Percentiles rank a stretch among this genome's conserved stretches.
Evolutionary conservation across 1,140 invertebrate genomes (phyloP).

Genomic region (Eueides isabella): DNA sequence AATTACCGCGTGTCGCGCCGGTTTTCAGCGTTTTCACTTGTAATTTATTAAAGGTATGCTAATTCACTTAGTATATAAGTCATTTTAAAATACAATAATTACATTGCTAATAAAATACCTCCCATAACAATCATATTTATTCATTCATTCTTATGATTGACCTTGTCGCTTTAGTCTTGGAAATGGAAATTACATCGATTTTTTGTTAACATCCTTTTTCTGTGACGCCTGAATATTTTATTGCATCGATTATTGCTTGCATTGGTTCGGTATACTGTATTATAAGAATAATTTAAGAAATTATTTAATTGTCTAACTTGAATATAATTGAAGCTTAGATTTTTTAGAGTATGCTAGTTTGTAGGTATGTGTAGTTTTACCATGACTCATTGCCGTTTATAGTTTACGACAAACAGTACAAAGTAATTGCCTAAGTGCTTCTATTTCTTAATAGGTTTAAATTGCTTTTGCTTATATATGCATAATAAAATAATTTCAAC

Average conservation of each 20-base stretch:
- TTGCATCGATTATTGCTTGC: slow-evolving; percentile 1
- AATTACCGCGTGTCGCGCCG: slow-evolving; percentile 24
- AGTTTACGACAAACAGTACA: neutral
- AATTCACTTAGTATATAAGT: neutral
- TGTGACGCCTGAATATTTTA: neutral
- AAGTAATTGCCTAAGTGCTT: slow-evolving; percentile 10
- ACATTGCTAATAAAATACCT: neutral
- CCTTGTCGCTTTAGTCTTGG: slow-evolving; percentile 18
- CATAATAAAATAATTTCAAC: neutral
- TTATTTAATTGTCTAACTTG: neutral
- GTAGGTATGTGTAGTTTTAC: neutral
- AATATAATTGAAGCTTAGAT: neutral
- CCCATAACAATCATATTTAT: neutral
- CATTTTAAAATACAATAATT: neutral
- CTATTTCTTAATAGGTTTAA: slow-evolving; percentile 1
- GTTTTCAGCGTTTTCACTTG: slow-evolving; percentile 17
- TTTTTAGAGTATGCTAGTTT: neutral
- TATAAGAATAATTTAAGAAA: neutral
- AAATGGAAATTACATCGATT: slow-evolving; percentile 25
- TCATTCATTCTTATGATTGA: neutral
- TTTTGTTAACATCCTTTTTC: slow-evolving; percentile 18
- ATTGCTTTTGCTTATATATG: neutral
- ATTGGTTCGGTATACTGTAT: no score
- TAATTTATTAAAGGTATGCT: slow-evolving; percentile 19
- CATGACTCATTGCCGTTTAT: slow-evolving; percentile 11